Evolutionary conservation across 1,140 invertebrate species (phyloP), one percentile per base, ranked within the genome.

Genomic region (Dreissena rostriformis): DNA sequence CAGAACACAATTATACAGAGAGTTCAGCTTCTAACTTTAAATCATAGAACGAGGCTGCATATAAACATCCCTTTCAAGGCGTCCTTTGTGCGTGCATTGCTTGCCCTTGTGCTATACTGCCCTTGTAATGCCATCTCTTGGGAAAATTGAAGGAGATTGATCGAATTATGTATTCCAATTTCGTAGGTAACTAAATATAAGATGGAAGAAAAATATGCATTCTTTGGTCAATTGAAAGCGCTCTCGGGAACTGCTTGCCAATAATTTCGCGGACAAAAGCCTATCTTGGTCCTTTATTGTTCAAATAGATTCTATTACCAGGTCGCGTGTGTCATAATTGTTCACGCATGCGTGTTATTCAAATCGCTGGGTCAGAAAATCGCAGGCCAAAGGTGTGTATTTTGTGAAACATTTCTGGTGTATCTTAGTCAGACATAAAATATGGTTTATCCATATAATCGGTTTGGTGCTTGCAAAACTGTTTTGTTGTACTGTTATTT

Each of bases 191-290:
- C 76, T 65, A 68, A 78, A 78, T 68, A 78, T 39, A 78, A 24
- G 8, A 63, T 51, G 53, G 22, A 78, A 52, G 65, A 78, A 78
- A 78, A 17, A 63, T 29, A 39, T 77, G 28, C 55, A 65, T 67
- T 26, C 76, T 65, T 65, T 51, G 51, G 65, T 78, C 67, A 78
- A 78, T 78, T 68, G 76, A 78, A 78, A 78, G 61, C 53, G 76
- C 65, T 78, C 39, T 78, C 29, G 39, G 76, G 73, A 51, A 68
- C 67, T 67, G 53, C 52, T 39, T 49, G 28, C 26, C 65, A 49
- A 66, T 77, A 65, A 78, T 68, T 22, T 51, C 51, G 66, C 53
- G 53, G 49, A 78, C 76, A 77, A 77, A 61, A 24, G 55, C 76
- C 66, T 49, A 39, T 28, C 65, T 52, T 78, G 52, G 10, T 68